These are phyloP conservation scores for Euproctis similis DNA, from an alignment of 2,888 invertebrate genomes.

Conservation along the genomic window DNA sequence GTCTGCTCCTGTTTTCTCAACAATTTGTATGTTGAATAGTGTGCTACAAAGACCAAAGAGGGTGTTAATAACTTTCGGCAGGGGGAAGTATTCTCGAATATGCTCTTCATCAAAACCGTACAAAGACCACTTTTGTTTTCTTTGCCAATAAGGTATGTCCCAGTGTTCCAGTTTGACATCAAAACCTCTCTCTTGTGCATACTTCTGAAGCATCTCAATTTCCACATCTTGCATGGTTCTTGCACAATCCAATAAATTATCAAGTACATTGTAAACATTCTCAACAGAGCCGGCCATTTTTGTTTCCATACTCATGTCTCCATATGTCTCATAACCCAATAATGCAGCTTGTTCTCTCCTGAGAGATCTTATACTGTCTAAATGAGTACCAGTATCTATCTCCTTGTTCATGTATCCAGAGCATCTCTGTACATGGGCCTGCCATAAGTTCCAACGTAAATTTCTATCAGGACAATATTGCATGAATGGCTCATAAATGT, in stretches of 20 bases:
- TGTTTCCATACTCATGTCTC: slow-evolving; percentile 93
- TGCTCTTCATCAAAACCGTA: slow-evolving; percentile 82
- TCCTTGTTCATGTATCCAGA: slow-evolving; percentile 79
- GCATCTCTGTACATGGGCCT: slow-evolving; percentile 82
- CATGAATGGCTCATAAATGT: slow-evolving; percentile 84
- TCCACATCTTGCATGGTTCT: slow-evolving; percentile 85
- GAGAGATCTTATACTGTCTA: slow-evolving; percentile 85
- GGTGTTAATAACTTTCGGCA: slow-evolving; percentile 86
- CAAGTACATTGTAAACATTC: slow-evolving; percentile 82
- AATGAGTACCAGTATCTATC: slow-evolving; percentile 81
- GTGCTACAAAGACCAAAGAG: slow-evolving; percentile 84
- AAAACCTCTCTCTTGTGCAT: slow-evolving; percentile 84
- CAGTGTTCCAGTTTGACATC: slow-evolving; percentile 81
- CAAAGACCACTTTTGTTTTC: slow-evolving; percentile 81
- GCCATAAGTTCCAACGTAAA: slow-evolving; percentile 90
- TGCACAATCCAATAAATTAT: slow-evolving; percentile 80
- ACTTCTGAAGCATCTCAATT: slow-evolving; percentile 81
- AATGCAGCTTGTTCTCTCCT: slow-evolving; percentile 83
- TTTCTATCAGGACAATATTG: slow-evolving; percentile 88
- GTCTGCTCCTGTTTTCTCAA: slow-evolving; percentile 78
- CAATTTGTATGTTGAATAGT: slow-evolving; percentile 86
- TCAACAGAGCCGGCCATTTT: slow-evolving; percentile 91
- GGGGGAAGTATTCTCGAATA: slow-evolving; percentile 87
- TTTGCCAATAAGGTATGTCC: slow-evolving; percentile 92
- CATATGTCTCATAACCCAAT: slow-evolving; percentile 86